Conservation (phyloP, 2,113 vertebrate genomes). For the Tiliqua scincoides region DNA sequence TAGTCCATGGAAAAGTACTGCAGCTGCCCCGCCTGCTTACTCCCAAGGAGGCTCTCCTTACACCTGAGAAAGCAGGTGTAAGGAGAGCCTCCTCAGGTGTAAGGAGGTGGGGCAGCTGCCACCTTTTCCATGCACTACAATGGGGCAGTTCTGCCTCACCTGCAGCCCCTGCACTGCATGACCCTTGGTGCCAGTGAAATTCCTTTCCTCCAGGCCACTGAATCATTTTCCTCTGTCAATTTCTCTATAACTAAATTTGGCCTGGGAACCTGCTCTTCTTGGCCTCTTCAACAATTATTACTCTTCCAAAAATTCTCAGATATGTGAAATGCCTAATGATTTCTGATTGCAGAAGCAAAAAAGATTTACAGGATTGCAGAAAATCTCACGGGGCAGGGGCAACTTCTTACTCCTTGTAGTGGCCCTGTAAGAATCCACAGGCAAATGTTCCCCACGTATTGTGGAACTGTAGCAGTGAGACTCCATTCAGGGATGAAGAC, state of each 20-base stretch:
- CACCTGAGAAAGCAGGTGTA: no score
- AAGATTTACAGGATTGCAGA: neutral
- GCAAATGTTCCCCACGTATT: neutral
- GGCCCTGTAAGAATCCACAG: neutral
- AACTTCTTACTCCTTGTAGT: neutral
- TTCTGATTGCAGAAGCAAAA: no score
- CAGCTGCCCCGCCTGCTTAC: no score
- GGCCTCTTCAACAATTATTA: neutral
- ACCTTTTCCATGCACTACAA: no score
- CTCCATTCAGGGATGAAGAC: neutral
- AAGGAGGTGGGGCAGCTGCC: no score
- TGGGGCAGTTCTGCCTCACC: no score
- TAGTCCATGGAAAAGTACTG: no score
- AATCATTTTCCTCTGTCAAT: constrained; percentile 8
- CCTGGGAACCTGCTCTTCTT: neutral
- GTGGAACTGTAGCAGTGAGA: neutral
- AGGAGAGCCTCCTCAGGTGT: no score
- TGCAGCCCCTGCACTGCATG: no score
- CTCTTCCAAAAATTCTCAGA: neutral
- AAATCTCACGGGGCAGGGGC: neutral
- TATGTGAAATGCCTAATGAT: neutral
- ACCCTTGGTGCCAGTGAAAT: neutral
- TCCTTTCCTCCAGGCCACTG: constrained; percentile 16
- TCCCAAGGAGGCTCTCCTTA: no score
- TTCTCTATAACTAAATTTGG: neutral